These are phyloP conservation scores for Propithecus deckenii DNA, from an alignment of 2,797 vertebrate genomes.

Conservation along the genomic window DNA sequence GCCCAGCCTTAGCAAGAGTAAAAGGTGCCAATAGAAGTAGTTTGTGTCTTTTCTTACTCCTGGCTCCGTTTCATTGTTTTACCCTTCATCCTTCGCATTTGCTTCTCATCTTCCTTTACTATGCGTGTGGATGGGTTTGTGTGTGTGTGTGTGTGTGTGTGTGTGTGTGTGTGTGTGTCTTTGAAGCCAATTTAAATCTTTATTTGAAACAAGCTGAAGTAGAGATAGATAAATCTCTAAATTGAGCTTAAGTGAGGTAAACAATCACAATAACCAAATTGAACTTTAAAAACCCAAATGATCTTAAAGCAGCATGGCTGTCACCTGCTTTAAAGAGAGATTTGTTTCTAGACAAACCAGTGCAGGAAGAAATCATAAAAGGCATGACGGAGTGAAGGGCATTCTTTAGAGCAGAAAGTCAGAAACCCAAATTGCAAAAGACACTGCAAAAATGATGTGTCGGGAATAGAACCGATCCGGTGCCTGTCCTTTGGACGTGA, in stretches of 20 bases:
- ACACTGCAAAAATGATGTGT: not conserved
- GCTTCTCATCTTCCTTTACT: not conserved
- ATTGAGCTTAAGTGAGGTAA: not conserved
- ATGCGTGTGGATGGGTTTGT: not conserved
- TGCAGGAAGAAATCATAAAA: not conserved
- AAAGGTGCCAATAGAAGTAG: not conserved
- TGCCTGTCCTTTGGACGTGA: not conserved
- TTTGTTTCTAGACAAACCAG: not conserved
- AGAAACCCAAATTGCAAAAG: not conserved
- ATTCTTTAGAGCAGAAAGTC: not conserved
- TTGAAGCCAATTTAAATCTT: conserved; percentile 1
- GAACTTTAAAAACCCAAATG: not conserved
- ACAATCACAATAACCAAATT: not conserved
- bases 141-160: not conserved
- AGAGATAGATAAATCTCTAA: conserved; percentile 32
- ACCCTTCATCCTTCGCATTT: not conserved
- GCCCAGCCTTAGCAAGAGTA: not conserved
- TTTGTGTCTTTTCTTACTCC: not conserved
- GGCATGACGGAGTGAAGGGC: not conserved
- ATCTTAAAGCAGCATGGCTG: not conserved
- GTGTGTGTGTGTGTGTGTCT: not conserved
- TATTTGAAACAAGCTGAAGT: not conserved
- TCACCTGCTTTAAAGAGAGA: not conserved
- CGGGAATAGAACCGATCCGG: not conserved
- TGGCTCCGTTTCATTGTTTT: not conserved